Evolutionary conservation across 2,888 invertebrate species (phyloP), one percentile per base, ranked within the genome.

Genomic region (Drosophila planitibia): DNA sequence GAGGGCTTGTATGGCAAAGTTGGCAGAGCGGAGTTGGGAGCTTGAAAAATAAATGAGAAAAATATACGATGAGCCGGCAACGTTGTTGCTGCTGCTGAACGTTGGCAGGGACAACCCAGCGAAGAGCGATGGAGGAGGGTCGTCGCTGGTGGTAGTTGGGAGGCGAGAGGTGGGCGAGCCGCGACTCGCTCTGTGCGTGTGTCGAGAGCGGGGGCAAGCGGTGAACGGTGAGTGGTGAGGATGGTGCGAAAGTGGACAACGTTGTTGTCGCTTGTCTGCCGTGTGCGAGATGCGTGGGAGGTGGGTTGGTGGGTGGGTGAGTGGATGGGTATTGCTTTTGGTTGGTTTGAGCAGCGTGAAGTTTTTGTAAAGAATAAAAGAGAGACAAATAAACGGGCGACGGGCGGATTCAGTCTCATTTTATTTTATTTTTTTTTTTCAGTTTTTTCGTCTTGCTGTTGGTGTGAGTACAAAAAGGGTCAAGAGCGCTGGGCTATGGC

Each of bases 21-120:
- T 74, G 79, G 60, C 68, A 68, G 76, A 69, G 67, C 62, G 70
- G 68, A 77, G 80, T 74, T 81, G 85, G 78, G 84, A 85, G 79
- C 77, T 83, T 79, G 85, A 90, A 90, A 89, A 89, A 90, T 90
- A 88, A 88, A 89, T 89, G 91, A 90, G 90, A 89, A 88, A 88
- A 90, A 90, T 89, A 84, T 86, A 89, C 89, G 85, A 85, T 80
- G 88, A 90, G 87, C 83, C 84, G 89, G 90, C 79, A 81, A 85
- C 79, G 90, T 83, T 90, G 89, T 82, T 87, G 87, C 81, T 88
- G 70, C 74, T 66, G 64, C 47, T 66, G 47, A 70, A 67, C 49
- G 84, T 86, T 86, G 85, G 84, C 89, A 77, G 76, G 79, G 89
- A 67, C 83, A 83, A 74, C 83, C 75, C 68, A 47, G 22, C 30